Conservation (phyloP, 2,113 vertebrate species). For the Cardinalis cardinalis region DNA sequence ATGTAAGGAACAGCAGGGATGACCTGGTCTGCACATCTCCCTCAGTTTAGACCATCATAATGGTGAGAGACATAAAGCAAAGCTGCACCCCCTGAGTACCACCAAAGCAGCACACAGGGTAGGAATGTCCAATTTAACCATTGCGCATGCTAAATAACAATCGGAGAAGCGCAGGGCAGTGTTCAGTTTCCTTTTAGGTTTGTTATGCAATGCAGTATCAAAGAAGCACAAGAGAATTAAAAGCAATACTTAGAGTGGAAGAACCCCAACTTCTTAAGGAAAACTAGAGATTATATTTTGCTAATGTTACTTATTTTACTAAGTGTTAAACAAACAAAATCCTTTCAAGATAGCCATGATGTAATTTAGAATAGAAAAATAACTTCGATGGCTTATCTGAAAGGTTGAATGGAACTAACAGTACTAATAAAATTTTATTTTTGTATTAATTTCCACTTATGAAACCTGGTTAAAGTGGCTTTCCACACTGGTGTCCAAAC, state of each 20-base stretch:
- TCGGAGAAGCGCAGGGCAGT: background rate
- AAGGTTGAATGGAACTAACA: background rate
- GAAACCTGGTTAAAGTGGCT: background rate
- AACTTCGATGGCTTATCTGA: background rate
- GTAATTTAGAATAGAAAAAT: background rate
- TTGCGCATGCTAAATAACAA: background rate
- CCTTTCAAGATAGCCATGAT: background rate
- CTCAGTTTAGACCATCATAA: background rate
- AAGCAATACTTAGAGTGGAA: background rate
- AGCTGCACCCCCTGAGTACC: background rate
- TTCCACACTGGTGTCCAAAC: background rate
- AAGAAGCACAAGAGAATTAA: slow-evolving; percentile 56
- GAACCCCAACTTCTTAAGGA: background rate
- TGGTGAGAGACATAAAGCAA: background rate
- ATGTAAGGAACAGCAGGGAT: background rate
- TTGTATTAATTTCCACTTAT: background rate
- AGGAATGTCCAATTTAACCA: background rate
- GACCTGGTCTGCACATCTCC: background rate
- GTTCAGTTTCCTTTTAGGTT: background rate
- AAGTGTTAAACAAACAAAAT: background rate
- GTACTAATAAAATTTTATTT: background rate
- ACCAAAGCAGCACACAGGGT: background rate
- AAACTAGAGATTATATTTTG: background rate
- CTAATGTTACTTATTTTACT: background rate
- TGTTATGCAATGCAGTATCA: background rate